phyloP scores from a whole-genome alignment of 2,888 invertebrate species.

The Agrenia bidenticulata region DNA sequence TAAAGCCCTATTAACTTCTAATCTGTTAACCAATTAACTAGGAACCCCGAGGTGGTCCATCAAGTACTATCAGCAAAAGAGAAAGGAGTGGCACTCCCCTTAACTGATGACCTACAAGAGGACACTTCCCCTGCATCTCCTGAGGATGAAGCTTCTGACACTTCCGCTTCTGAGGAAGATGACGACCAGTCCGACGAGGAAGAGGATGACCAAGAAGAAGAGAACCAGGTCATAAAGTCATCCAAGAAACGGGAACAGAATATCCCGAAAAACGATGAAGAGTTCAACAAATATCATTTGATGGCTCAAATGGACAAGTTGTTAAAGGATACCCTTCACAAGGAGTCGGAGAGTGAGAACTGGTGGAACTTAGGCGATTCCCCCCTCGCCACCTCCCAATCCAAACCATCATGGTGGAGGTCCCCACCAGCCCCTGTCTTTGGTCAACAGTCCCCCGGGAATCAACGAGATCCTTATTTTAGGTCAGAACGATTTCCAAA shows the following conservation, averaged over 20 bases:
- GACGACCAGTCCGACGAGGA: conserved; percentile 30
- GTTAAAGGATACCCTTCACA: conserved; percentile 19
- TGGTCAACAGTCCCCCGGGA: no score
- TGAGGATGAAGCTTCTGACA: neutral
- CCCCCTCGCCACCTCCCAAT: neutral
- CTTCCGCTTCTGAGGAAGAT: conserved; percentile 10
- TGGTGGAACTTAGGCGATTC: neutral
- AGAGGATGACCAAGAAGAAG: conserved; percentile 27
- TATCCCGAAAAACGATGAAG: conserved; percentile 19
- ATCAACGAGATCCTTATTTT: no score
- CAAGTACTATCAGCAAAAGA: neutral
- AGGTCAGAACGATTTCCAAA: no score
- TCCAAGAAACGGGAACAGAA: conserved; percentile 11
- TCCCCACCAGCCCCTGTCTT: no score
- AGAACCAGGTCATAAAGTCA: conserved; percentile 2
- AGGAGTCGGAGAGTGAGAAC: conserved; percentile 23
- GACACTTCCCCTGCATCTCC: neutral
- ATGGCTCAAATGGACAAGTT: conserved; percentile 24
- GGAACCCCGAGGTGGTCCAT: conserved; percentile 35
- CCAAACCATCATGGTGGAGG: no score
- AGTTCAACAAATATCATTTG: conserved; percentile 31
- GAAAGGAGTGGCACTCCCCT: neutral
- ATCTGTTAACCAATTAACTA: neutral
- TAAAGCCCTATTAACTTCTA: no score
- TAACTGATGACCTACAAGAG: conserved; percentile 11